Evolutionary conservation across 2,113 vertebrate species (phyloP).

Genomic region (Sapajus apella): DNA sequence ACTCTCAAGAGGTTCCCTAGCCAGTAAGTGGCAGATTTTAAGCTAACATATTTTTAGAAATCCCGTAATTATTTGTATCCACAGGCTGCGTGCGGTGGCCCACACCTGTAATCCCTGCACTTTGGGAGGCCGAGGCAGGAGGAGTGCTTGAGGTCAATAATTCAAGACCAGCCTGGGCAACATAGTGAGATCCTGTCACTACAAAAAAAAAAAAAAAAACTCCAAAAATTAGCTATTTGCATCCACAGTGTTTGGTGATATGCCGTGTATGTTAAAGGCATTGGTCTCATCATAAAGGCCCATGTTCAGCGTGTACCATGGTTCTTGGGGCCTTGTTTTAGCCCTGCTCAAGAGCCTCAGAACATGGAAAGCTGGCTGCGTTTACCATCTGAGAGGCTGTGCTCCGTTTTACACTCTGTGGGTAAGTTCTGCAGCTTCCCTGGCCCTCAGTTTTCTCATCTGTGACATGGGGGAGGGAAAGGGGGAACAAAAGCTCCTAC

Average conservation of each 20-base stretch:
- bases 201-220: too few relatives aligned
- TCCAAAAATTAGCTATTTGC: neutral
- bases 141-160: too few relatives aligned
- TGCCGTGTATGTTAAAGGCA: too few relatives aligned
- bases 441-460: neutral
- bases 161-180: too few relatives aligned
- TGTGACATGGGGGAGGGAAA: too few relatives aligned
- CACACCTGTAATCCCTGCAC: too few relatives aligned
- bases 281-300: accelerated
- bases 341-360: neutral
- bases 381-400: neutral
- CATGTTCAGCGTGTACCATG: accelerated
- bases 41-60: neutral
- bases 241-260: neutral
- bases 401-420: accelerated
- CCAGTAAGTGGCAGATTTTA: neutral
- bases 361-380: accelerated
- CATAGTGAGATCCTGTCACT: too few relatives aligned
- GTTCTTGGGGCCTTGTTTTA: neutral
- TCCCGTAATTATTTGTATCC: neutral
- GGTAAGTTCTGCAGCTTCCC: neutral
- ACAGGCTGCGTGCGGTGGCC: too few relatives aligned
- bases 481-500: neutral
- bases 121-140: too few relatives aligned
- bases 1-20: neutral